These are phyloP conservation scores for Pangasius mekongensis DNA, from an alignment of 2,797 vertebrate genomes.

Conservation along the genomic window DNA sequence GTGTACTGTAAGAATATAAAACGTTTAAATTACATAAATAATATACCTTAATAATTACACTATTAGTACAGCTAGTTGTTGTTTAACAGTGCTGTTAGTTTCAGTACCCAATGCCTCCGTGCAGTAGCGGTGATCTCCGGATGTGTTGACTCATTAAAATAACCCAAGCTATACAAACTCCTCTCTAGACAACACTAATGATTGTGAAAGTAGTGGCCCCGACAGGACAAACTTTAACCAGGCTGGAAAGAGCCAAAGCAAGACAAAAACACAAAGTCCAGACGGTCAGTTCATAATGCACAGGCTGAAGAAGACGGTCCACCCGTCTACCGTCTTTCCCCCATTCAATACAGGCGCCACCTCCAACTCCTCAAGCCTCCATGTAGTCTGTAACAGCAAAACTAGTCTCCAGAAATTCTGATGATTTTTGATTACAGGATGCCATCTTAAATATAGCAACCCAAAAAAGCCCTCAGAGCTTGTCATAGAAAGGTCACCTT, in stretches of 20 bases:
- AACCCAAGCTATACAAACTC: constrained; percentile 4
- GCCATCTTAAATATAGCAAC: constrained; percentile 29
- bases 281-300: neutral
- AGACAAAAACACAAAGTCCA: constrained; percentile 9
- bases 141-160: constrained; percentile 11
- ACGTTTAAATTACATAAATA: neutral
- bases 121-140: neutral
- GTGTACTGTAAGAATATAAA: neutral
- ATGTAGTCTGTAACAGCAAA: neutral
- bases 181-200: neutral
- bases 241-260: constrained; percentile 28
- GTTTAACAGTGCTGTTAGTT: constrained; percentile 4
- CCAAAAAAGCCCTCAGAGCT: constrained; percentile 18
- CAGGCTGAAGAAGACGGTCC: neutral
- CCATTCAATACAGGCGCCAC: neutral
- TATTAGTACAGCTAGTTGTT: neutral
- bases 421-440: constrained; percentile 29
- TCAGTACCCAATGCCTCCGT: neutral
- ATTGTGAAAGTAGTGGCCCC: neutral
- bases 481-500: neutral
- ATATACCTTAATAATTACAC: neutral
- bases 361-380: constrained; percentile 3
- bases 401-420: constrained; percentile 26
- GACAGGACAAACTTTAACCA: constrained; percentile 43
- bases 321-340: neutral